Evolutionary conservation across 2,888 invertebrate genomes (phyloP).

Genomic region (Biston betularia): DNA sequence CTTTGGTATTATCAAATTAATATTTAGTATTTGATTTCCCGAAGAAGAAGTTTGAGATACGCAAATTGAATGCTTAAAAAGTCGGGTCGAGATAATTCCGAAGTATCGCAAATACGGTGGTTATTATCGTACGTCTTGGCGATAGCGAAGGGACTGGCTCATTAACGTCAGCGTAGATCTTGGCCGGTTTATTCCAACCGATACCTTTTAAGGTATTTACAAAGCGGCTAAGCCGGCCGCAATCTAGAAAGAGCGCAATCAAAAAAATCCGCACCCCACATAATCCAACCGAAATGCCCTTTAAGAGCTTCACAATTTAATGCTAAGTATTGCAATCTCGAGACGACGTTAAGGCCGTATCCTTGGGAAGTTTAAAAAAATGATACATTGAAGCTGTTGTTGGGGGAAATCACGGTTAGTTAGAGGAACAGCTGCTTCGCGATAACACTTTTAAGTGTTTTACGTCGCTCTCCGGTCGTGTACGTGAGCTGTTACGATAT

Average conservation of each 20-base stretch:
- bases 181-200: slow-evolving; percentile 75
- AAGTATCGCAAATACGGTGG: slow-evolving; percentile 67
- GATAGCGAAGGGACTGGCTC: slow-evolving; percentile 79
- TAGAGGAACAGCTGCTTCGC: slow-evolving; percentile 75
- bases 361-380: slow-evolving; percentile 78
- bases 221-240: slow-evolving; percentile 73
- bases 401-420: slow-evolving; percentile 67
- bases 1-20: too few relatives aligned
- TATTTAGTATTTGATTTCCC: slow-evolving; percentile 65
- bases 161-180: slow-evolving; percentile 80
- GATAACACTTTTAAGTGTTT: slow-evolving; percentile 71
- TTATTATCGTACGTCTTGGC: slow-evolving; percentile 77
- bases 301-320: slow-evolving; percentile 82
- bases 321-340: slow-evolving; percentile 83
- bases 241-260: slow-evolving; percentile 70
- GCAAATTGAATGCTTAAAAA: slow-evolving; percentile 58
- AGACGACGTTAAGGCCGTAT: slow-evolving; percentile 67
- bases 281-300: slow-evolving; percentile 78
- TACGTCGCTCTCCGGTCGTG: slow-evolving; percentile 47
- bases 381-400: slow-evolving; percentile 65
- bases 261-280: slow-evolving; percentile 67
- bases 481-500: slow-evolving; percentile 44
- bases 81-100: slow-evolving; percentile 64
- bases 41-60: slow-evolving; percentile 63
- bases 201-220: slow-evolving; percentile 83